Percentiles rank a stretch among this genome's conserved stretches.
phyloP scores from a whole-genome alignment of 2,888 invertebrate genomes.

The Apotomis turbidana region DNA sequence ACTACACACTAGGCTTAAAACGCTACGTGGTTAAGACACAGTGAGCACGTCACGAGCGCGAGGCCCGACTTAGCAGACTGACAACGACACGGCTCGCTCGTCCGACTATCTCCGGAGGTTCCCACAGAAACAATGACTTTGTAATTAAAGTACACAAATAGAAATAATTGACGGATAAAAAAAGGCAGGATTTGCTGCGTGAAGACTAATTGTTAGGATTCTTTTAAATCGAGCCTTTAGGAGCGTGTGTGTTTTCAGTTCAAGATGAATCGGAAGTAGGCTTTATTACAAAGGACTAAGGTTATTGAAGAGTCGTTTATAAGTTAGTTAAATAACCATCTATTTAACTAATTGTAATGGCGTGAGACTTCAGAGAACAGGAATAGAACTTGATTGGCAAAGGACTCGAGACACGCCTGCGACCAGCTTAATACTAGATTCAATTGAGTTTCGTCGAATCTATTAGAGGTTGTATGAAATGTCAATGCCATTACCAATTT shows the following conservation, averaged over 20 bases:
- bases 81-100: neutral
- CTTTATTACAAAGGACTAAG: neutral
- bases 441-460: no score
- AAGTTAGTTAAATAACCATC: neutral
- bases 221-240: constrained; percentile 10
- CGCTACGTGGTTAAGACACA: neutral
- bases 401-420: constrained; percentile 6
- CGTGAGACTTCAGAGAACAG: constrained; percentile 9
- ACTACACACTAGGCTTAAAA: constrained; percentile 27
- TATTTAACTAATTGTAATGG: constrained; percentile 17
- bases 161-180: constrained; percentile 38
- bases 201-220: constrained; percentile 26
- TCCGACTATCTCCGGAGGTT: constrained; percentile 30
- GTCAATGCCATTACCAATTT: no score
- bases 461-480: no score
- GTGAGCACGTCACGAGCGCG: constrained; percentile 1
- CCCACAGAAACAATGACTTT: constrained; percentile 38
- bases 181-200: constrained; percentile 38
- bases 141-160: constrained; percentile 38
- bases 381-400: constrained; percentile 8
- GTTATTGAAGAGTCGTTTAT: neutral
- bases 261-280: constrained; percentile 1
- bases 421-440: neutral
- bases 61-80: constrained; percentile 20
- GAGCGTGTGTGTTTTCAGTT: constrained; percentile 1